Percentiles rank a stretch among this genome's conserved stretches.
These are phyloP conservation scores for Aproaerema taeniolella DNA, from an alignment of 2,888 invertebrate species.

Conservation along the genomic window DNA sequence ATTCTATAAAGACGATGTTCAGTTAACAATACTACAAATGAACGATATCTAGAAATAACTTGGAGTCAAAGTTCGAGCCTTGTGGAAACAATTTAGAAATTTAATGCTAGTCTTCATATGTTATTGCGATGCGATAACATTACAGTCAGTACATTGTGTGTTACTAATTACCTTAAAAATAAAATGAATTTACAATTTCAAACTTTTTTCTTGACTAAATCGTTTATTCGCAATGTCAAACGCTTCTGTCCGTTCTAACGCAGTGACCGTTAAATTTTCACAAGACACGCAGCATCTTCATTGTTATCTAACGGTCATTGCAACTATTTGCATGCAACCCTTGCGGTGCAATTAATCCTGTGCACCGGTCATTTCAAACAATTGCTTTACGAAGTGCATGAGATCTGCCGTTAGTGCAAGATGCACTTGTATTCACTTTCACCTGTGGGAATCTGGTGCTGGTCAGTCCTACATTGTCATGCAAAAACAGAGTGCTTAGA, in stretches of 20 bases:
- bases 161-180: no score
- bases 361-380: conserved; percentile 40
- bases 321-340: conserved; percentile 16
- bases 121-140: no score
- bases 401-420: conserved; percentile 46
- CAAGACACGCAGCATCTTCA: conserved; percentile 12
- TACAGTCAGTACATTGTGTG: no score
- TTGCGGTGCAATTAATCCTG: conserved; percentile 32
- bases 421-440: conserved; percentile 54
- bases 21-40: no score
- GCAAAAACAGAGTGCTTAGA: conserved; percentile 41
- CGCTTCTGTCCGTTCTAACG: background rate
- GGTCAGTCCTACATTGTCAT: conserved; percentile 40
- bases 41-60: no score
- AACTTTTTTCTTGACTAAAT: background rate
- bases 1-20: background rate
- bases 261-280: conserved; percentile 15
- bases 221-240: conserved; percentile 1
- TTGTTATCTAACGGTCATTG: conserved; percentile 15
- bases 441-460: conserved; percentile 44
- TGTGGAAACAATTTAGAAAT: background rate
- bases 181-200: background rate
- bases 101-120: no score
- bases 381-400: no score
- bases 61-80: no score